These are phyloP conservation scores for Nemotelus nigrinus DNA, from an alignment of 2,888 invertebrate genomes.

Conservation along the genomic window DNA sequence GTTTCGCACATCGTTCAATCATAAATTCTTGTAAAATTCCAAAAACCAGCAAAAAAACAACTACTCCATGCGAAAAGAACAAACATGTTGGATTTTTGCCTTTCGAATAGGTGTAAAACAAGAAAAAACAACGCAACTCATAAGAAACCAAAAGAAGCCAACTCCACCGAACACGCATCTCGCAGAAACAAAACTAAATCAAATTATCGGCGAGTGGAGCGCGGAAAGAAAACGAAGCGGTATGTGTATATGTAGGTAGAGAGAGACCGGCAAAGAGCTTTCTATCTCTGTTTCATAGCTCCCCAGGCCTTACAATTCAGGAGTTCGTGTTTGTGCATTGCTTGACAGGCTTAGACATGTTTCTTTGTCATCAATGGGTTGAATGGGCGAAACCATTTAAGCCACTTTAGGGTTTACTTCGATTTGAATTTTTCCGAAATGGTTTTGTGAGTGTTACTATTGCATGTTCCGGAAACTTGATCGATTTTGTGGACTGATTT, in stretches of 20 bases:
- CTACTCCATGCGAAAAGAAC: no score
- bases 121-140: conserved; percentile 12
- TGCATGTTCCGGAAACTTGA: no score
- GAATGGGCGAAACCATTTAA: conserved; percentile 44
- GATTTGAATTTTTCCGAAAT: neutral
- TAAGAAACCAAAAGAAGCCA: conserved; percentile 41
- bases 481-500: no score
- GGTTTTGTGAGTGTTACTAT: no score
- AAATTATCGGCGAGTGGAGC: conserved; percentile 23
- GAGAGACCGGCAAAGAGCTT: conserved; percentile 35
- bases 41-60: neutral
- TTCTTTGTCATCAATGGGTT: conserved; percentile 52
- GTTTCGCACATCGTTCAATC: neutral
- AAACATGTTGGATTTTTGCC: neutral
- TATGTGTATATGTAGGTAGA: conserved; percentile 1
- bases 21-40: conserved; percentile 18
- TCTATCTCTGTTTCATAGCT: conserved; percentile 5
- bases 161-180: neutral
- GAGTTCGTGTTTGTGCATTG: conserved; percentile 45
- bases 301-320: conserved; percentile 28
- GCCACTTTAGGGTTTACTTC: neutral
- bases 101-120: conserved; percentile 15
- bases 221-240: neutral
- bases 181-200: conserved; percentile 34
- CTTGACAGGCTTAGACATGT: conserved; percentile 47